These are phyloP conservation scores for Onychomys arenicola DNA, from an alignment of 2,797 vertebrate genomes.

Conservation along the genomic window DNA sequence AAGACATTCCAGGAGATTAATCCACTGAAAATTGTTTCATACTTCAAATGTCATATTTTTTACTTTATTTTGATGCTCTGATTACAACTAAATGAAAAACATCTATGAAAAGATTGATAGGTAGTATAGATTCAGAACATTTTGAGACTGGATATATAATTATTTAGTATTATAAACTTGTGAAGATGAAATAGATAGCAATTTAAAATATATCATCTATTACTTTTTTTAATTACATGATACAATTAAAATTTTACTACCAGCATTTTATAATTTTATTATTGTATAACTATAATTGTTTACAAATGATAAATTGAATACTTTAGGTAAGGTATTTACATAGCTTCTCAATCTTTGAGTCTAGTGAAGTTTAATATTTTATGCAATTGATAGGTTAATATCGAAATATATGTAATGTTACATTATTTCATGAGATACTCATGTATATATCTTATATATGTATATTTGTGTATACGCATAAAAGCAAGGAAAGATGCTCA, in stretches of 20 bases:
- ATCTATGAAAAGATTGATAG: neutral
- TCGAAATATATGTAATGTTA: neutral
- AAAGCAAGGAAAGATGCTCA: neutral
- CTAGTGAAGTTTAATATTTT: neutral
- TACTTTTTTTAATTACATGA: neutral
- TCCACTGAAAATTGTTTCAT: slow-evolving; percentile 5
- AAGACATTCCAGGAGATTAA: neutral
- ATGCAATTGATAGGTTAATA: neutral
- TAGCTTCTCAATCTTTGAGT: neutral
- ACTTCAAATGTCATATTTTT: neutral
- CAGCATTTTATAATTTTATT: slow-evolving; percentile 8
- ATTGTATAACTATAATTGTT: neutral
- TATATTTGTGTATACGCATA: neutral
- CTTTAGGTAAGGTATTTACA: neutral
- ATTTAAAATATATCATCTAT: neutral
- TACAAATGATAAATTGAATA: neutral
- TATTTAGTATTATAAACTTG: slow-evolving; percentile 17
- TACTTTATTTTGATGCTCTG: neutral
- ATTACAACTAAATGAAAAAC: neutral
- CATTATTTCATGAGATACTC: neutral
- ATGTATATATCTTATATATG: neutral
- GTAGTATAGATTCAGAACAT: neutral
- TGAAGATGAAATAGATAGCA: slow-evolving; percentile 14
- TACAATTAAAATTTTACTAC: neutral
- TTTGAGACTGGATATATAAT: neutral